These are phyloP conservation scores for Stegodyphus mimosarum DNA, from an alignment of 1,140 invertebrate species.

Conservation along the genomic window DNA sequence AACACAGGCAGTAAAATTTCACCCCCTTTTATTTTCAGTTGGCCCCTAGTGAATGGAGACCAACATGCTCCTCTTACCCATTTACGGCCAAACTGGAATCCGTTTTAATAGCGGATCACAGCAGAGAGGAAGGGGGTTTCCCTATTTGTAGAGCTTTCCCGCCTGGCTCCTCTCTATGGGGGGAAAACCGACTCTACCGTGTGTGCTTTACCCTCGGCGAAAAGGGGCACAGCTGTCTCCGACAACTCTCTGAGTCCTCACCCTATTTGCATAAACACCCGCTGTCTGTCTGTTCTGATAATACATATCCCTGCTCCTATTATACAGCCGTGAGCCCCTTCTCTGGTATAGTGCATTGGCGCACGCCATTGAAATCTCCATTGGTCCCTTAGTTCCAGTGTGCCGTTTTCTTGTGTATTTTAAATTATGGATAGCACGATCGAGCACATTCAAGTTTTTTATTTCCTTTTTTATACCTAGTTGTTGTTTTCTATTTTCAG, in stretches of 20 bases:
- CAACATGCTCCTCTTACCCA: not conserved
- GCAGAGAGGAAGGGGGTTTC: not conserved
- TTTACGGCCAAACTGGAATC: not conserved
- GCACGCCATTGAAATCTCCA: slow-evolving; percentile 4
- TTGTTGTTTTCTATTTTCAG: no score
- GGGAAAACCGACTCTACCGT: slow-evolving; percentile 33
- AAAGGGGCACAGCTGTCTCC: slow-evolving; percentile 18
- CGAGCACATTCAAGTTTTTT: not conserved
- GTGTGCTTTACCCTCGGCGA: slow-evolving; percentile 9
- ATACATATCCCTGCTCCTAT: not conserved
- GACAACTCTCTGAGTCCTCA: slow-evolving; percentile 44
- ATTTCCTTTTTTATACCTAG: not conserved
- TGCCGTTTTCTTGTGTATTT: slow-evolving; percentile 25
- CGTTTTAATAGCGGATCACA: slow-evolving; percentile 50
- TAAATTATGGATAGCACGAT: slow-evolving; percentile 36
- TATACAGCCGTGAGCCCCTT: not conserved
- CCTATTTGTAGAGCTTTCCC: slow-evolving; percentile 37
- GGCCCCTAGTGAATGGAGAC: slow-evolving; percentile 8
- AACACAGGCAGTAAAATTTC: no score
- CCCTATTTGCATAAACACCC: slow-evolving; percentile 55
- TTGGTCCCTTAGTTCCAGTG: not conserved
- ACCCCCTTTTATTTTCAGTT: slow-evolving; percentile 16
- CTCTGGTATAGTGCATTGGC: not conserved
- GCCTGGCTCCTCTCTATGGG: not conserved
- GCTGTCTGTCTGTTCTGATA: slow-evolving; percentile 7